Conservation (phyloP, 2,888 invertebrate genomes). For the Drosophila monieri region DNA sequence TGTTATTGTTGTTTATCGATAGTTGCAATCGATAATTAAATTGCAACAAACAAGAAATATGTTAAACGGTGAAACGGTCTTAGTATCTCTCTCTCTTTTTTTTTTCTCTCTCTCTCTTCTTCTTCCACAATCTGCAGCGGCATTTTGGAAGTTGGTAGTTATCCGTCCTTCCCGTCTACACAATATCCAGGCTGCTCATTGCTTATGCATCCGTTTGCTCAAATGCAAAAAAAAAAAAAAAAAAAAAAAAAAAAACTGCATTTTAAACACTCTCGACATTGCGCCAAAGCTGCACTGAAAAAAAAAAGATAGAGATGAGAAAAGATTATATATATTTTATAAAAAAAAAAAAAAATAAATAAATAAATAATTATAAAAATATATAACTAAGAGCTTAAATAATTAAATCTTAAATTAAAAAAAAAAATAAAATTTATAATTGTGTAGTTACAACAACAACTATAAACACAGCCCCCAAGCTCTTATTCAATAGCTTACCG, state of each 20-base stretch:
- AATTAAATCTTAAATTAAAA: too few species aligned
- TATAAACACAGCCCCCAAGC: background rate
- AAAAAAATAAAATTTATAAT: background rate
- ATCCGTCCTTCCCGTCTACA: constrained; percentile 17
- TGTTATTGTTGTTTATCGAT: constrained; percentile 25
- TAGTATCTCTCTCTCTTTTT: background rate
- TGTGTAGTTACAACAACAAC: background rate
- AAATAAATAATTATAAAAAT: too few species aligned
- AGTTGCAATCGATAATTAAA: constrained; percentile 69
- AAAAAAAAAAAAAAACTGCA: constrained; percentile 34
- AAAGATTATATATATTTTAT: too few species aligned
- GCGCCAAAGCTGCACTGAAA: constrained; percentile 11
- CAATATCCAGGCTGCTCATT: constrained; percentile 41
- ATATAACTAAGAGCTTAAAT: too few species aligned
- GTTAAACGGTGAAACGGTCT: constrained; percentile 36
- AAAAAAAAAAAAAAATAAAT: too few species aligned
- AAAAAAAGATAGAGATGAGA: background rate
- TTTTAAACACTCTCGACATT: constrained; percentile 38
- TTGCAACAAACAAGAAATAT: constrained; percentile 51
- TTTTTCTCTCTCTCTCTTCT: too few species aligned
- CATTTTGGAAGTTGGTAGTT: constrained; percentile 12
- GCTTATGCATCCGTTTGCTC: constrained; percentile 39
- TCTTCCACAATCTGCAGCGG: background rate
- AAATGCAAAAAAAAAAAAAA: constrained; percentile 32
- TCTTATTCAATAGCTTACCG: constrained; percentile 59